phyloP scores from a whole-genome alignment of 2,113 vertebrate species.

The Sphaerodactylus townsendi region DNA sequence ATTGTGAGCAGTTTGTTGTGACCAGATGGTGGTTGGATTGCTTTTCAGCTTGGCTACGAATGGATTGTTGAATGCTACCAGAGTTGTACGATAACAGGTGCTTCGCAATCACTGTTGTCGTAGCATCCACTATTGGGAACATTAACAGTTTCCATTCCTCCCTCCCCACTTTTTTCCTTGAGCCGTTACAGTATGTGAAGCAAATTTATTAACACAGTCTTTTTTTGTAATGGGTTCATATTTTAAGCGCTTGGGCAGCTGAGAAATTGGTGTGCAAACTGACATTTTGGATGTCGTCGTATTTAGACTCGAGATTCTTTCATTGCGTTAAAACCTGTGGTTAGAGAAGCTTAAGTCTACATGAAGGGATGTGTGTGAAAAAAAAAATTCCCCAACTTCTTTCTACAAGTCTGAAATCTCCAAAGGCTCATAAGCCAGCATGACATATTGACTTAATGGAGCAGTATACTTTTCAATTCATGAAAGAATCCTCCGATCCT shows the following conservation, averaged over 20 bases:
- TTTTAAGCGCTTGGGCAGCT: constrained; percentile 14
- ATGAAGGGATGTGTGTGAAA: constrained; percentile 14
- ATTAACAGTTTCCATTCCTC: not conserved
- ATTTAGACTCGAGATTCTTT: constrained; percentile 10
- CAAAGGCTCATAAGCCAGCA: constrained; percentile 51
- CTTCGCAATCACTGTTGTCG: not conserved
- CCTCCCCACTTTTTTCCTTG: not conserved
- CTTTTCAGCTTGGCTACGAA: not conserved
- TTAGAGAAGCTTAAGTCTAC: constrained; percentile 46
- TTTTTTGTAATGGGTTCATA: constrained; percentile 17
- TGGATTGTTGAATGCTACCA: not conserved
- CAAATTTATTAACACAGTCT: not conserved
- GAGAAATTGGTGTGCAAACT: not conserved
- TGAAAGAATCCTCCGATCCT: constrained; percentile 56
- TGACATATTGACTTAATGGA: constrained; percentile 70
- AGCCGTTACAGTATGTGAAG: not conserved
- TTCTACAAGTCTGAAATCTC: constrained; percentile 66
- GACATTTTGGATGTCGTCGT: not conserved
- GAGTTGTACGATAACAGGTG: not conserved
- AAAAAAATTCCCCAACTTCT: not conserved
- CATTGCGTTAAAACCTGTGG: not conserved
- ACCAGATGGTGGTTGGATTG: not conserved
- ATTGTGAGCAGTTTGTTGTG: not conserved
- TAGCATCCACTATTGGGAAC: not conserved
- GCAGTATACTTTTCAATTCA: constrained; percentile 59